Conservation (phyloP, 1,140 invertebrate species). For the Drosophila ficusphila region DNA sequence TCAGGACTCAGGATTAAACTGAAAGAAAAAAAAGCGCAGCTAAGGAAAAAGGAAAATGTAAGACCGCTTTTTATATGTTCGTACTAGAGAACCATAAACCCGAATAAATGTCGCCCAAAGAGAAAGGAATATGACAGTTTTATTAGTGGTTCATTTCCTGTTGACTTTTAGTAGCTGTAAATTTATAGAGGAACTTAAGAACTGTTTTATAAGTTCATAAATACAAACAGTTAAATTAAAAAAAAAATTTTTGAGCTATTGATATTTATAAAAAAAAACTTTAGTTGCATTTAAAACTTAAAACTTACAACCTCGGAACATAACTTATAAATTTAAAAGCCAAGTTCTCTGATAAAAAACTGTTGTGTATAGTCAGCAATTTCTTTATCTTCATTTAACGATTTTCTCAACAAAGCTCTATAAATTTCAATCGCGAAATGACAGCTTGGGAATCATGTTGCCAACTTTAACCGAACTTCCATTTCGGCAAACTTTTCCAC, state of each 20-base stretch:
- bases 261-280: no score
- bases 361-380: neutral
- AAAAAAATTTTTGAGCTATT: no score
- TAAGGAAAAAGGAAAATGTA: neutral
- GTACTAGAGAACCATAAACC: constrained; percentile 8
- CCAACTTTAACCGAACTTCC: constrained; percentile 26
- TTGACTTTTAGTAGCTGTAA: neutral
- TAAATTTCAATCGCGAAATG: constrained; percentile 19
- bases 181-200: neutral
- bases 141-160: constrained; percentile 8
- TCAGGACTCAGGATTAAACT: neutral
- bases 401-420: neutral
- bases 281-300: no score
- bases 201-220: neutral
- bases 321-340: no score
- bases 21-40: neutral
- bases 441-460: constrained; percentile 3
- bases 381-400: neutral
- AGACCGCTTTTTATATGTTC: constrained; percentile 5
- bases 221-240: no score
- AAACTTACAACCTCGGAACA: no score
- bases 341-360: no score
- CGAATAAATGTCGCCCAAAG: constrained; percentile 29
- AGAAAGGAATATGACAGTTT: constrained; percentile 13
- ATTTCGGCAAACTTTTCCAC: constrained; percentile 9